A percentile compares a stretch with the other conserved stretches of the same genome.
These are phyloP conservation scores for Stenodema calcarata DNA, from an alignment of 2,888 invertebrate genomes.

Conservation along the genomic window DNA sequence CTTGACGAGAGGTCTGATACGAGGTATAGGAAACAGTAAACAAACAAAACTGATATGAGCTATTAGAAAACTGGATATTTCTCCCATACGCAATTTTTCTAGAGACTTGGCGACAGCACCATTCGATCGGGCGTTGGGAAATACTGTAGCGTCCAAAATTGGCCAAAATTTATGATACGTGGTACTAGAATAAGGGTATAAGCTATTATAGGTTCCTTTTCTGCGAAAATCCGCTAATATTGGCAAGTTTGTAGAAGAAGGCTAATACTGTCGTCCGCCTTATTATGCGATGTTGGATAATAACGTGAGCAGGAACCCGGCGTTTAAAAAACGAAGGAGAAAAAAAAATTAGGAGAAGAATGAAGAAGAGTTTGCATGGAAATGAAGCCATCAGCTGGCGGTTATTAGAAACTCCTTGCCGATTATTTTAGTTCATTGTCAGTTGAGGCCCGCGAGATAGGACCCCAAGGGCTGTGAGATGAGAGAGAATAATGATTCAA, in stretches of 20 bases:
- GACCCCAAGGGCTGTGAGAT: constrained; percentile 3
- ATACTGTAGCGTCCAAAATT: too few relatives aligned
- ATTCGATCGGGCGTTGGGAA: too few relatives aligned
- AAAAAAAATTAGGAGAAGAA: neutral
- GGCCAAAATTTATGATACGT: too few relatives aligned
- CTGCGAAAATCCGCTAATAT: too few relatives aligned
- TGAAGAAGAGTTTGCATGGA: constrained; percentile 23
- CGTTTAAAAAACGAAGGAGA: neutral
- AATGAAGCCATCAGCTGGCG: constrained; percentile 39
- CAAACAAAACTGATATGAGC: too few relatives aligned
- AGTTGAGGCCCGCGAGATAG: constrained; percentile 2
- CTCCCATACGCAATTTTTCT: too few relatives aligned
- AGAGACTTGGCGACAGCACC: too few relatives aligned
- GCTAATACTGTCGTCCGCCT: neutral
- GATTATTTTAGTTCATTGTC: constrained; percentile 47
- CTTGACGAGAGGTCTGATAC: too few relatives aligned
- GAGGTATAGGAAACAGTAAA: too few relatives aligned
- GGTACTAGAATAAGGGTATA: too few relatives aligned
- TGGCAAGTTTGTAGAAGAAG: neutral
- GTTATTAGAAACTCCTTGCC: constrained; percentile 36
- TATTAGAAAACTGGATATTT: too few relatives aligned
- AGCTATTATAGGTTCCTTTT: too few relatives aligned
- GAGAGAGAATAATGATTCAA: constrained; percentile 42
- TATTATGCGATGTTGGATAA: neutral
- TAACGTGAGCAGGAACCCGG: neutral